Evolutionary conservation across 2,113 vertebrate genomes (phyloP).

Genomic region (Gadus macrocephalus): DNA sequence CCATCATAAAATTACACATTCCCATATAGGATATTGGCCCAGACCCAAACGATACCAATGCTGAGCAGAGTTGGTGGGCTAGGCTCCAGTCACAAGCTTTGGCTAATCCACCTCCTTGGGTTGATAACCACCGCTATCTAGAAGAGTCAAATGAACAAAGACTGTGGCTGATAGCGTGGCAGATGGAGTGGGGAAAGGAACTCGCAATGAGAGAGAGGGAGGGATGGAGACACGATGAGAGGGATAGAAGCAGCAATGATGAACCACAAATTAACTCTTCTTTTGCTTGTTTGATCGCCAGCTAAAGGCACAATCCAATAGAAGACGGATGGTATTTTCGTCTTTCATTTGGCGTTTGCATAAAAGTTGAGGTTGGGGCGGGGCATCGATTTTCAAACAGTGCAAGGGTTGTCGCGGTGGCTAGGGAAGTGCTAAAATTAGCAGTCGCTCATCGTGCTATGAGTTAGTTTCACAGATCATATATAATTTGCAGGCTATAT

Average conservation of each 20-base stretch:
- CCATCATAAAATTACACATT: conserved; percentile 51
- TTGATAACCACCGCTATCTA: conserved; percentile 17
- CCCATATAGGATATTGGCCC: conserved; percentile 38
- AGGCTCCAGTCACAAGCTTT: conserved; percentile 22
- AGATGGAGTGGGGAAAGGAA: not conserved
- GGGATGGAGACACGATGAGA: not conserved
- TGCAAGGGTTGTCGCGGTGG: too few relatives aligned
- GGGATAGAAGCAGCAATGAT: not conserved
- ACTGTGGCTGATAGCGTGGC: not conserved
- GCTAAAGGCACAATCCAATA: too few relatives aligned
- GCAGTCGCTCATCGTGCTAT: too few relatives aligned
- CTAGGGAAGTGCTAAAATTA: too few relatives aligned
- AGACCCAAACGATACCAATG: conserved; percentile 19
- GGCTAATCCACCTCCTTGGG: conserved; percentile 1
- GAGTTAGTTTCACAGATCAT: too few relatives aligned
- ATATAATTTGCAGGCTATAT: too few relatives aligned
- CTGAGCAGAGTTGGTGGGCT: not conserved
- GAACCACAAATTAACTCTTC: too few relatives aligned
- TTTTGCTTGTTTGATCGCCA: too few relatives aligned
- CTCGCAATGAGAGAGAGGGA: conserved; percentile 11
- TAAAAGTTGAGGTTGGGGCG: too few relatives aligned
- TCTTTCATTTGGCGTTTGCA: too few relatives aligned
- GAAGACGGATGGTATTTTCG: too few relatives aligned
- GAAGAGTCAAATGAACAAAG: not conserved
- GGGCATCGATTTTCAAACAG: too few relatives aligned